Percentiles rank a stretch among this genome's conserved stretches.
These are phyloP conservation scores for Telmatherina bonti DNA, from an alignment of 2,797 vertebrate species.

Conservation along the genomic window DNA sequence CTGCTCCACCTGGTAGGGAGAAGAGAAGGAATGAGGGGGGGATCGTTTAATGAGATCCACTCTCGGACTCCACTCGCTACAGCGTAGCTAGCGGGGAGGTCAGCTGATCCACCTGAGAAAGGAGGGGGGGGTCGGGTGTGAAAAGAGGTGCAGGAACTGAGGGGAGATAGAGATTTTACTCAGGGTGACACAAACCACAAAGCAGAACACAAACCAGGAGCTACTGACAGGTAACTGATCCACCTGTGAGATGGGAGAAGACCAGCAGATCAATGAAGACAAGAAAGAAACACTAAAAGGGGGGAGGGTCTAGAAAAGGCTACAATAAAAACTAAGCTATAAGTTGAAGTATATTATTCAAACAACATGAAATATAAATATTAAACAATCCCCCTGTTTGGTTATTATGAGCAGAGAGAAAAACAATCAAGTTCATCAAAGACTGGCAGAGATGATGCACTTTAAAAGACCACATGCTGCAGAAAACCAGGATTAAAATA, in stretches of 20 bases:
- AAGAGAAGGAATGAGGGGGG: slow-evolving; percentile 15
- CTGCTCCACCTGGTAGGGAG: slow-evolving; percentile 88
- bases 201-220: slow-evolving; percentile 45
- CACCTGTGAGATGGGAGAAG: slow-evolving; percentile 68
- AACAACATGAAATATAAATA: background rate
- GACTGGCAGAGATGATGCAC: background rate
- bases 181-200: slow-evolving; percentile 59
- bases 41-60: slow-evolving; percentile 51
- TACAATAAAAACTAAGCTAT: background rate
- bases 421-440: background rate
- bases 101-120: slow-evolving; percentile 83
- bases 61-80: slow-evolving; percentile 50
- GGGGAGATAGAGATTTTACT: slow-evolving; percentile 59
- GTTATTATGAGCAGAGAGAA: background rate
- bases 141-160: slow-evolving; percentile 56
- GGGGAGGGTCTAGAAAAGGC: slow-evolving; percentile 1
- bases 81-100: slow-evolving; percentile 72
- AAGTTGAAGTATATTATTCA: background rate
- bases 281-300: slow-evolving; percentile 16
- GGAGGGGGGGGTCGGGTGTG: slow-evolving; percentile 59
- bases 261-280: slow-evolving; percentile 49
- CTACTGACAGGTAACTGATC: slow-evolving; percentile 58
- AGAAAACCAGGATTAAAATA: slow-evolving; percentile 6
- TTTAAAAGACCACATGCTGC: background rate
- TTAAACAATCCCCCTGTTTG: background rate